Evolutionary conservation across 2,113 vertebrate species (phyloP), one percentile per base, ranked within the genome.

Genomic region (Gracilinanus agilis): DNA sequence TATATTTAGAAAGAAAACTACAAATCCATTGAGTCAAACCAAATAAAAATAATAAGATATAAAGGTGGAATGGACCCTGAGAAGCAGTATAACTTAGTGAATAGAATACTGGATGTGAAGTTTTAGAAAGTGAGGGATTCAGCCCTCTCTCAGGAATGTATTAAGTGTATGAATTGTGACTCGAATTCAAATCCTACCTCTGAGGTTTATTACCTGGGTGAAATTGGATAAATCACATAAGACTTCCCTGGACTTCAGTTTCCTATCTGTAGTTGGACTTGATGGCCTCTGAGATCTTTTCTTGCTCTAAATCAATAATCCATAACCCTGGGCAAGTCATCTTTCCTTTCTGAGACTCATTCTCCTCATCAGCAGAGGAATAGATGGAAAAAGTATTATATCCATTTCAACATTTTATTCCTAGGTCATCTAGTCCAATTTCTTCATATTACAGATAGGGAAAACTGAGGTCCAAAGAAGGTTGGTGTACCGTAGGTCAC

Each of bases 1-100:
- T 91, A 53, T 6, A n/a, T 92, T 53, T 89, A 88, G 54, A 54
- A 92, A 21, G 34, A 93, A 95, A 95, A 23, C 40, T n/a, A 94
- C 44, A 1, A 92, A 88, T 54, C 90, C 54, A 75, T 34, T 56
- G 3, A 53, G n/a, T 24, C 75, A 29, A 24, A 44, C 19, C 53
- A 9, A 21, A 44, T 29, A 88, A 12, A 55, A 90, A 93, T 83
- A 44, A 49, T n/a, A 88, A 91, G 54, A 34, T 40, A 19, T 75
- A 75, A 34, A 75, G 34, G 67, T 75, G 16, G 16, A 19, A 75
- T 4, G 67, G 67, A n/a, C 13, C n/a, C 34, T n/a, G 34, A 75
- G 67, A 75, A n/a, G 34, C 13, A 75, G 34, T 19, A 8, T n/a
- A n/a, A 13, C 67, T 75, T 75, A 75, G 34, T 75, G 34, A 75